These are phyloP conservation scores for Caenorhabditis elegans DNA, from an alignment of 1,140 invertebrate species.

Conservation along the genomic window WBcel235 BX284606.5:13765501-13766000, in stretches of 20 bases:
- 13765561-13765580: conserved; percentile 32
- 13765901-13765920: background rate
- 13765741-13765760: background rate
- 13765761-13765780: background rate
- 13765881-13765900: too few species aligned
- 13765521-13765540: background rate
- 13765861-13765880: too few species aligned
- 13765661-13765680: background rate
- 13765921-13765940: background rate
- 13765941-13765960: background rate
- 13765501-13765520: background rate
- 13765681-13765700: background rate
- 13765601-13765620: background rate
- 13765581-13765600: conserved; percentile 14
- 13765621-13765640: background rate
- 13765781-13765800: background rate
- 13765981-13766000: background rate
- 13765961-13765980: background rate
- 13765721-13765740: background rate
- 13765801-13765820: too few species aligned
- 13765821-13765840: too few species aligned
- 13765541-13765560: conserved; percentile 28
- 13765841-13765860: too few species aligned
- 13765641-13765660: conserved; percentile 5
- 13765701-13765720: conserved; percentile 11